Evolutionary conservation across 2,797 vertebrate genomes (phyloP).

Genomic region (Bradypodion pumilum): DNA sequence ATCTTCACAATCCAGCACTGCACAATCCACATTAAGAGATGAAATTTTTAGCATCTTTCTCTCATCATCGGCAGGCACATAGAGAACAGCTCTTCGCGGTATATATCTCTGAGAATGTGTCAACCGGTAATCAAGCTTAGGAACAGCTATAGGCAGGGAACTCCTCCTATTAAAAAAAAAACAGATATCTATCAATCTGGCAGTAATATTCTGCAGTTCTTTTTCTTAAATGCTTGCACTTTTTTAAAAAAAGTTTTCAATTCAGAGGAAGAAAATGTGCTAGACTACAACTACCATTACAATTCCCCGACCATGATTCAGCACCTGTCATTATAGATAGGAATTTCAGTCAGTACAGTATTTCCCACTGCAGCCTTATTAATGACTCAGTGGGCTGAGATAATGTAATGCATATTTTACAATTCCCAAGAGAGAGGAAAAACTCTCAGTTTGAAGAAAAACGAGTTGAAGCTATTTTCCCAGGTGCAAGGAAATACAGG

Average conservation of each 20-base stretch:
- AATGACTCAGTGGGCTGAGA: no score
- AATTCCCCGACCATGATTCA: no score
- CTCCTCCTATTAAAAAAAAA: conserved; percentile 66
- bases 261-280: neutral
- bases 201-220: neutral
- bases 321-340: no score
- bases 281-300: no score
- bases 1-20: conserved; percentile 96
- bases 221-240: neutral
- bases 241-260: neutral
- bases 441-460: no score
- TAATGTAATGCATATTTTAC: no score
- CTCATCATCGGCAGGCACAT: conserved; percentile 93
- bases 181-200: conserved; percentile 43
- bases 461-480: no score
- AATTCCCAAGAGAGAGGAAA: no score
- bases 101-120: conserved; percentile 80
- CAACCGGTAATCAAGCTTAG: conserved; percentile 51
- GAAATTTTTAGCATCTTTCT: conserved; percentile 92
- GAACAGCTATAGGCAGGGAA: conserved; percentile 39
- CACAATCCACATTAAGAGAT: conserved; percentile 89
- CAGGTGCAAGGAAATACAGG: no score
- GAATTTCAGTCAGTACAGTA: no score
- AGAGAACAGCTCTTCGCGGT: conserved; percentile 93
- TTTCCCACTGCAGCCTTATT: no score